phyloP scores from a whole-genome alignment of 2,888 invertebrate genomes.

The Mycogona germanica region DNA sequence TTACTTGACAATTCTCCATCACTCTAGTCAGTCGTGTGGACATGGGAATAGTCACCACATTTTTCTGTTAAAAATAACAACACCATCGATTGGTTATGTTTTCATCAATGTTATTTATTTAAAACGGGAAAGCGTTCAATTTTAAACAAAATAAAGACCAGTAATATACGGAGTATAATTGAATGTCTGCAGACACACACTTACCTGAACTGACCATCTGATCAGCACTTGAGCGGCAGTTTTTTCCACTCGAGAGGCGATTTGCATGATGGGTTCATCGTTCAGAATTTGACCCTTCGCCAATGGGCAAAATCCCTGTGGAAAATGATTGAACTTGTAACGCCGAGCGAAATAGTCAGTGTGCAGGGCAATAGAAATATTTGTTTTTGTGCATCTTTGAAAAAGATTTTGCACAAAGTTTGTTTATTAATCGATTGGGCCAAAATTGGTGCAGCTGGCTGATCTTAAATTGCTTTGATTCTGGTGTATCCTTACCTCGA shows the following conservation, averaged over 20 bases:
- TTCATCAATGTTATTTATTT: no score
- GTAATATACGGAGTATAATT: no score
- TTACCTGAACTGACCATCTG: conserved; percentile 32
- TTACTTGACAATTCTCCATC: conserved; percentile 28
- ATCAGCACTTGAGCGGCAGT: conserved; percentile 34
- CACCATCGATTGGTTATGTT: no score
- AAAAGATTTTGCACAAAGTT: no score
- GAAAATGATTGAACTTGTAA: neutral
- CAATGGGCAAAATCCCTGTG: conserved; percentile 35
- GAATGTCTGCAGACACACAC: neutral
- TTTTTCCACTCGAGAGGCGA: conserved; percentile 28
- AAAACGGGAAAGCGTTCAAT: no score
- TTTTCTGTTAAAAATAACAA: conserved; percentile 26
- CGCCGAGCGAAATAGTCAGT: neutral
- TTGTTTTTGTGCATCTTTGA: neutral
- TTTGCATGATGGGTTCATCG: conserved; percentile 26
- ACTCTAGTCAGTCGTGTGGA: conserved; percentile 30
- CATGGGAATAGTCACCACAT: conserved; percentile 35
- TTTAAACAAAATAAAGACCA: conserved; percentile 6
- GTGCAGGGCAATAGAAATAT: neutral
- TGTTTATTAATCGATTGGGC: neutral
- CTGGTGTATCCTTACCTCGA: conserved; percentile 27
- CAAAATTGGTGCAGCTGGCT: neutral
- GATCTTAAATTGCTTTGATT: no score
- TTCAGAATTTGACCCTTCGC: conserved; percentile 33